These are phyloP conservation scores for Dryadula phaetusa DNA, from an alignment of 2,888 invertebrate genomes.

Conservation along the genomic window DNA sequence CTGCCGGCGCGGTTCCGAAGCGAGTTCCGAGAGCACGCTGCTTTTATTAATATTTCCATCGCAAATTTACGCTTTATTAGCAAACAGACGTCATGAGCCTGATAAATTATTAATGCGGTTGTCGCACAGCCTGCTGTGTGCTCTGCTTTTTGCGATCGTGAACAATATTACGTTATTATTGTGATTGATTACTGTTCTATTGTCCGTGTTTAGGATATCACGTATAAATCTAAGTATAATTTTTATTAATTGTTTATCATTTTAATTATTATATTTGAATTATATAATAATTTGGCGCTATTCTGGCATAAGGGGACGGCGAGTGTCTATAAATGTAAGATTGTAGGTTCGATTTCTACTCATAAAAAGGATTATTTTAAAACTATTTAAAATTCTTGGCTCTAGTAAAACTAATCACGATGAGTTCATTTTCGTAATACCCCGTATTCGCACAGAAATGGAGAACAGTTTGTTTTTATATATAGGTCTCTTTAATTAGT, in stretches of 20 bases:
- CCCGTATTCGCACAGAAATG: too few species aligned
- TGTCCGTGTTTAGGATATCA: slow-evolving; percentile 18
- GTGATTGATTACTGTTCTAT: slow-evolving; percentile 36
- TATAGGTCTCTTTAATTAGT: too few species aligned
- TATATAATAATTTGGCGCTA: background rate
- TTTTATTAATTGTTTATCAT: background rate
- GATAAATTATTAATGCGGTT: slow-evolving; percentile 84
- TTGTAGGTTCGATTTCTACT: too few species aligned
- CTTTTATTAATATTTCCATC: slow-evolving; percentile 84
- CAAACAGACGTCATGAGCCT: slow-evolving; percentile 83
- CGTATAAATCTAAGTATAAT: background rate
- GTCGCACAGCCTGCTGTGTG: slow-evolving; percentile 71
- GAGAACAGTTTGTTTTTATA: too few species aligned
- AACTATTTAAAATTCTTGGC: too few species aligned
- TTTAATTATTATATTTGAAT: background rate
- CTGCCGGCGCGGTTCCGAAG: slow-evolving; percentile 61
- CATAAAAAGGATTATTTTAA: too few species aligned
- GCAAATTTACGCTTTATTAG: slow-evolving; percentile 83
- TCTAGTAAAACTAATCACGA: too few species aligned
- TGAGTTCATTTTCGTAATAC: too few species aligned
- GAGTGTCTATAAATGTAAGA: too few species aligned
- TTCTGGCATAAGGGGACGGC: background rate
- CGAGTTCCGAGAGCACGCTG: slow-evolving; percentile 75
- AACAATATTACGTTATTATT: slow-evolving; percentile 40
- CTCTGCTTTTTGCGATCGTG: slow-evolving; percentile 63